A percentile compares a stretch with the other conserved stretches of the same genome.
Evolutionary conservation across 2,113 vertebrate species (phyloP).

Genomic region (Nansenia antarctica): DNA sequence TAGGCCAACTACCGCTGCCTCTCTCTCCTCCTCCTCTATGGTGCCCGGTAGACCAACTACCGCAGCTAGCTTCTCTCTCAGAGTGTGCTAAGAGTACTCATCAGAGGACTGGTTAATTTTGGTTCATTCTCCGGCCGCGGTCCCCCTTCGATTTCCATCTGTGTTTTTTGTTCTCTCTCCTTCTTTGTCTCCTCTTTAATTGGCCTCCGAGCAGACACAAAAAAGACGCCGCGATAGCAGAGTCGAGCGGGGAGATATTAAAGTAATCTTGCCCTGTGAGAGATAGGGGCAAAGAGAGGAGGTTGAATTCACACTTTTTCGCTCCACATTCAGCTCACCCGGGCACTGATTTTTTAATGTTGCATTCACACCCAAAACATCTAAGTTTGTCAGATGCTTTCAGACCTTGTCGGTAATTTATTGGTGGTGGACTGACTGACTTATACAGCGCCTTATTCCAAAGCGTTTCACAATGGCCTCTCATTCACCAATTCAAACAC

Average conservation of each 20-base stretch:
- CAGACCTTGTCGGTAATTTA: too few relatives aligned
- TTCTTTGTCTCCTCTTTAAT: constrained; percentile 53
- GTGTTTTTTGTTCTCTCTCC: constrained; percentile 57
- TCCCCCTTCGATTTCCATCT: constrained; percentile 66
- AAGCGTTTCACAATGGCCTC: too few relatives aligned
- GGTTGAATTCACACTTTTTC: not conserved
- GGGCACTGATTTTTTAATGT: too few relatives aligned
- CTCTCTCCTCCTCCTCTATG: constrained; percentile 29
- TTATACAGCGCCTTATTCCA: too few relatives aligned
- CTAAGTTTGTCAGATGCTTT: too few relatives aligned
- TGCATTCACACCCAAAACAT: too few relatives aligned
- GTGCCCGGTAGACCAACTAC: constrained; percentile 47
- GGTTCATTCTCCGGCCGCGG: constrained; percentile 49
- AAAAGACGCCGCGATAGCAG: constrained; percentile 59
- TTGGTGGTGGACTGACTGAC: too few relatives aligned
- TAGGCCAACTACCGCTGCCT: too few relatives aligned
- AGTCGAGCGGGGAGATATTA: constrained; percentile 30
- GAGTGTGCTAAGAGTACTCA: constrained; percentile 51
- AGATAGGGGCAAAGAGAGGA: not conserved
- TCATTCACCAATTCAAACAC: too few relatives aligned
- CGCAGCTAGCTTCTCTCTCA: too few relatives aligned
- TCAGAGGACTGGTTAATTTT: constrained; percentile 50
- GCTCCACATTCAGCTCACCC: too few relatives aligned
- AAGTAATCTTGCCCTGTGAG: not conserved
- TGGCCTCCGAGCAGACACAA: constrained; percentile 63